phyloP scores from a whole-genome alignment of 2,797 vertebrate species.

The Ispidina picta region DNA sequence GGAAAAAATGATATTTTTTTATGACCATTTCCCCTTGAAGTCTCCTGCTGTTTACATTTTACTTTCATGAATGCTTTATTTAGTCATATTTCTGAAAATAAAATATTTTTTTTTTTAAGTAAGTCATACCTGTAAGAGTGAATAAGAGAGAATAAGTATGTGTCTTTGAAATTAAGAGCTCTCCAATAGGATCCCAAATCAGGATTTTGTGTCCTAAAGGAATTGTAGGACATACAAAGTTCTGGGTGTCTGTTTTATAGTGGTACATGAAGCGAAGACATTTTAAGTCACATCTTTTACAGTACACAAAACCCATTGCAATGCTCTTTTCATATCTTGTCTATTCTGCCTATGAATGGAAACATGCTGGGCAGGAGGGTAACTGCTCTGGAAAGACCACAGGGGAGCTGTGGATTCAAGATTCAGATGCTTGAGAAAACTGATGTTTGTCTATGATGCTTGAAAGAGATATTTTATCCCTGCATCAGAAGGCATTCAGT shows the following conservation, averaged over 20 bases:
- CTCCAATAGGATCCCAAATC: background rate
- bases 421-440: background rate
- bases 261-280: background rate
- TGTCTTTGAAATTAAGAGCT: background rate
- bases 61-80: background rate
- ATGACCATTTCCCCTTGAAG: background rate
- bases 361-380: background rate
- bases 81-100: background rate
- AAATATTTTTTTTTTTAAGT: too few relatives aligned
- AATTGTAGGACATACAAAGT: background rate
- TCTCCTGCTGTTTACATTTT: background rate
- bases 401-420: background rate
- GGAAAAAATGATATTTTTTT: background rate
- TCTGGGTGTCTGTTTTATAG: background rate
- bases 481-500: background rate
- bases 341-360: background rate
- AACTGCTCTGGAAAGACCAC: background rate
- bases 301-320: constrained; percentile 44
- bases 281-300: background rate
- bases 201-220: constrained; percentile 3
- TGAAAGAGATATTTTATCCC: background rate
- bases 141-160: background rate
- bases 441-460: background rate
- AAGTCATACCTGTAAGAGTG: background rate
- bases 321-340: constrained; percentile 29